phyloP scores from a whole-genome alignment of 2,888 invertebrate genomes.

The Cataglyphis albicans region DNA sequence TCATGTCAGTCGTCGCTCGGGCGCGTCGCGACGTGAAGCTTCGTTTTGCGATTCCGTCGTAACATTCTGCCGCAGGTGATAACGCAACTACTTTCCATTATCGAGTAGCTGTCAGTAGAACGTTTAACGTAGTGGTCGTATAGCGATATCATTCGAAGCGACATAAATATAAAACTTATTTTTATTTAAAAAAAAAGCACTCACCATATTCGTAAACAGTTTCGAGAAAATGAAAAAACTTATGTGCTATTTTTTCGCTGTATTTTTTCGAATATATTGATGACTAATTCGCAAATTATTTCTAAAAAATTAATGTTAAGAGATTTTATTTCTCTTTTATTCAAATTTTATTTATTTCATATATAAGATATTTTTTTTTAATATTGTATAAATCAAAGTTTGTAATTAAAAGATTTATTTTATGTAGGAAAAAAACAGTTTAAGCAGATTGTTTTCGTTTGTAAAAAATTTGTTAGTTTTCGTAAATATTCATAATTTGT shows the following conservation, averaged over 20 bases:
- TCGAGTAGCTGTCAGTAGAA: slow-evolving; percentile 1
- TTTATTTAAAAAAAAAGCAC: neutral
- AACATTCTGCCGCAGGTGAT: slow-evolving; percentile 21
- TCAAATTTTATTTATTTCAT: neutral
- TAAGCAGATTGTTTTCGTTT: neutral
- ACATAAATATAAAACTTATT: neutral
- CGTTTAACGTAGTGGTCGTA: neutral
- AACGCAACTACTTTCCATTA: slow-evolving; percentile 36
- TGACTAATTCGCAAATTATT: neutral
- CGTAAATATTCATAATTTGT: neutral
- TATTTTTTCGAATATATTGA: neutral
- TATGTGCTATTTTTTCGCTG: neutral
- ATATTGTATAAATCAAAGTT: neutral
- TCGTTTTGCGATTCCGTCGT: slow-evolving; percentile 17
- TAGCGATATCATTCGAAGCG: neutral
- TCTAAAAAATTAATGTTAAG: neutral
- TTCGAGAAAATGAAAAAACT: neutral
- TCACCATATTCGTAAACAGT: neutral
- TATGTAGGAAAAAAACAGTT: neutral
- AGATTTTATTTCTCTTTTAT: neutral
- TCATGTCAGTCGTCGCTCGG: slow-evolving; percentile 81
- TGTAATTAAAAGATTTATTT: neutral
- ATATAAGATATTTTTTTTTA: neutral
- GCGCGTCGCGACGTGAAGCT: slow-evolving; percentile 75
- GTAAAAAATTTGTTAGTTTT: neutral